Evolutionary conservation across 1,140 invertebrate species (phyloP).

Genomic region (Scaptomyza montana): DNA sequence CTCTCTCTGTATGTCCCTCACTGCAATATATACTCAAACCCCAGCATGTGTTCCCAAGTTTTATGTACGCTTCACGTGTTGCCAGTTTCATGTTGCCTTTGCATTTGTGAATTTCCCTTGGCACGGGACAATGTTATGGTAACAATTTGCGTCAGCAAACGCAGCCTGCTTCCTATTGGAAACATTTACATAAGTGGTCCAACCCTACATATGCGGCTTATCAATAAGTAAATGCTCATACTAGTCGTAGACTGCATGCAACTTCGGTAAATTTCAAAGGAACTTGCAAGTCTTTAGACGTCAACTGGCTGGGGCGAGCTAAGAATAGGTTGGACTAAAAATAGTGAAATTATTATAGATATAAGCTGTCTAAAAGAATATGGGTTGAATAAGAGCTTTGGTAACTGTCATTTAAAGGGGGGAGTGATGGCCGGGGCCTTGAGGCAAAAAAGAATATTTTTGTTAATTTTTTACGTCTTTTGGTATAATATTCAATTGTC

Average conservation of each 20-base stretch:
- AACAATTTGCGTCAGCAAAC: slow-evolving; percentile 74
- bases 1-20: no score
- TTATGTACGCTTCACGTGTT: slow-evolving; percentile 59
- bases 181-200: slow-evolving; percentile 34
- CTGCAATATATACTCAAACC: neutral
- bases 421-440: no score
- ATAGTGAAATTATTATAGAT: neutral
- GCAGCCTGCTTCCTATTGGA: slow-evolving; percentile 26
- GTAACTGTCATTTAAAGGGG: neutral
- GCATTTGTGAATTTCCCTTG: slow-evolving; percentile 22
- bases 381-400: neutral
- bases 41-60: slow-evolving; percentile 44
- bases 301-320: neutral
- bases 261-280: neutral
- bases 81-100: slow-evolving; percentile 40
- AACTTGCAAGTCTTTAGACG: neutral
- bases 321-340: slow-evolving; percentile 12
- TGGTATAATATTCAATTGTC: no score
- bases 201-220: neutral
- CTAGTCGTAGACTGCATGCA: slow-evolving; percentile 2
- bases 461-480: no score
- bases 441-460: no score
- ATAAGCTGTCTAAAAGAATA: neutral
- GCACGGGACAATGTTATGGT: slow-evolving; percentile 66
- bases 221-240: neutral